Evolutionary conservation across 2,888 invertebrate species (phyloP).

Genomic region (Onthophagus sagittarius): DNA sequence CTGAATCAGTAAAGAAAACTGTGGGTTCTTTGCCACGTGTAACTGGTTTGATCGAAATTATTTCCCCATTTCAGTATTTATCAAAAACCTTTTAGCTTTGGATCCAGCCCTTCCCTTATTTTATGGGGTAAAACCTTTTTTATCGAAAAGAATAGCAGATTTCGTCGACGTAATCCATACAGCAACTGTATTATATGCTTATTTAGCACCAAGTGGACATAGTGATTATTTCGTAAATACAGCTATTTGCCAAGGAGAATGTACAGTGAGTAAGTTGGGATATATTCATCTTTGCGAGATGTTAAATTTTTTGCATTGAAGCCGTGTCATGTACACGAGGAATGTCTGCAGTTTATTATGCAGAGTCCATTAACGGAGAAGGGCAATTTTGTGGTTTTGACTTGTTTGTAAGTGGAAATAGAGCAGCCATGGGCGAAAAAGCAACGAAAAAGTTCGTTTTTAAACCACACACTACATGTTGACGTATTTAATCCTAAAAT

Average conservation of each 20-base stretch:
- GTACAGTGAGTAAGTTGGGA: conserved; percentile 3
- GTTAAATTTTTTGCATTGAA: not conserved
- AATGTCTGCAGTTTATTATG: conserved; percentile 1
- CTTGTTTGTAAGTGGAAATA: conserved; percentile 2
- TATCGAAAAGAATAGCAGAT: not conserved
- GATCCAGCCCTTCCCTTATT: conserved; percentile 11
- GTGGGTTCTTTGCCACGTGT: not conserved
- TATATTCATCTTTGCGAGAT: not conserved
- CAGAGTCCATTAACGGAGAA: conserved; percentile 1
- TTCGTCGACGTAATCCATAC: conserved; percentile 14
- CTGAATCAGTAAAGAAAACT: not conserved
- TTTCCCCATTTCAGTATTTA: not conserved
- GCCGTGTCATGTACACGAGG: not conserved
- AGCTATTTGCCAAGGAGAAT: conserved; percentile 7
- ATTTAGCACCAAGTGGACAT: not conserved
- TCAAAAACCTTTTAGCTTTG: not conserved
- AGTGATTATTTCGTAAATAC: conserved; percentile 6
- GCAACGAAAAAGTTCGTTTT: not conserved
- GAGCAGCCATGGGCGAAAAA: not conserved
- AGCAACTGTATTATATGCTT: not conserved
- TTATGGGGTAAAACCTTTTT: not conserved
- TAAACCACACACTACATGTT: not conserved
- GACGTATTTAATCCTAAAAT: not conserved
- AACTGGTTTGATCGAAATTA: not conserved
- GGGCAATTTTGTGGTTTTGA: conserved; percentile 9